phyloP scores from a whole-genome alignment of 2,888 invertebrate genomes.

The Lycophotia porphyrea region DNA sequence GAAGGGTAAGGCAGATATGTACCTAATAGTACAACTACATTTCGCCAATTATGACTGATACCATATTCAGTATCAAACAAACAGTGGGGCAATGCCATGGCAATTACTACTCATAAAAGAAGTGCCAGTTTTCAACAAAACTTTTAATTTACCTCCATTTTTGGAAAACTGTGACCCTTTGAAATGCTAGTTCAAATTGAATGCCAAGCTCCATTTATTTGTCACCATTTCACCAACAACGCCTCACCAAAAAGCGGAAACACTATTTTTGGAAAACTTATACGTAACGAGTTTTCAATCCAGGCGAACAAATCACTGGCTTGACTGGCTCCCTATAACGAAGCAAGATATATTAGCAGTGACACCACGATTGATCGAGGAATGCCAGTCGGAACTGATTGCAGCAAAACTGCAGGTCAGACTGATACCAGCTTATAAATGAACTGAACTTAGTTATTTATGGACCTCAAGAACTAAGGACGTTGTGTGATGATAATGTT shows the following conservation, averaged over 20 bases:
- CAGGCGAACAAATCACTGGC: conserved; percentile 44
- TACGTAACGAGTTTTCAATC: conserved; percentile 39
- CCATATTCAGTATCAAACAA: not conserved
- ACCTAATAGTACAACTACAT: not conserved
- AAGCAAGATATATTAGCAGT: conserved; percentile 70
- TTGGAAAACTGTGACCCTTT: not conserved
- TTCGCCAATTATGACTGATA: not conserved
- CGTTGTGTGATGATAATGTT: conserved; percentile 40
- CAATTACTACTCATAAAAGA: not conserved
- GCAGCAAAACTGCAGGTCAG: conserved; percentile 55
- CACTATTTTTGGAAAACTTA: conserved; percentile 43
- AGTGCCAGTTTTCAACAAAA: not conserved
- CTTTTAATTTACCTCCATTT: not conserved
- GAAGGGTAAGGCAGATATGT: not conserved
- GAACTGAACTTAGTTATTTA: conserved; percentile 68
- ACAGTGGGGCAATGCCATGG: not conserved
- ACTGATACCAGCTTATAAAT: conserved; percentile 65
- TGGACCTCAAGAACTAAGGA: conserved; percentile 28
- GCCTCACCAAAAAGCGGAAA: not conserved
- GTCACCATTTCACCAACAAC: not conserved
- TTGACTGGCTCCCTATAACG: conserved; percentile 58
- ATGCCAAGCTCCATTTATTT: not conserved
- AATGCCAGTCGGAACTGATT: conserved; percentile 62
- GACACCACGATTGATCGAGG: conserved; percentile 71
- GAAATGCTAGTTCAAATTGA: not conserved